Conservation (phyloP, 1,140 invertebrate species). For the Piezodorus guildinii region DNA sequence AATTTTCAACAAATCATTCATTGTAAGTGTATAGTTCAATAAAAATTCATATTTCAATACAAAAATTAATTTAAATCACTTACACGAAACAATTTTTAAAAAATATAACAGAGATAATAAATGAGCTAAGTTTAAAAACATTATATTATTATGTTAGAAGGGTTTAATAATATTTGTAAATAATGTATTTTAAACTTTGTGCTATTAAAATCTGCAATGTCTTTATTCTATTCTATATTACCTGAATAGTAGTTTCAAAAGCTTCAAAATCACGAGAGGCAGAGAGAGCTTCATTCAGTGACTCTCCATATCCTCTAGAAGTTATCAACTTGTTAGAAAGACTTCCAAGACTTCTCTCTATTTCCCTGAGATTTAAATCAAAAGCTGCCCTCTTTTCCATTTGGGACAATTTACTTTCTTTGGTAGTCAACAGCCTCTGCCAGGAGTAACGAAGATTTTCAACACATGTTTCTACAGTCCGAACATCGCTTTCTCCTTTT, state of each 20-base stretch:
- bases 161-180: too few species aligned
- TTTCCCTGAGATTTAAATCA: constrained; percentile 55
- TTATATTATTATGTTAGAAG: too few species aligned
- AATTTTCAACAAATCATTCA: too few species aligned
- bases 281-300: constrained; percentile 51
- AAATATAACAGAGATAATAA: too few species aligned
- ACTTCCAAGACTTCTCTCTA: constrained; percentile 57
- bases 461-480: constrained; percentile 51
- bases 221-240: too few species aligned
- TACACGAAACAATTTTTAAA: too few species aligned
- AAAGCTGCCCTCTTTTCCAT: constrained; percentile 56
- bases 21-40: too few species aligned
- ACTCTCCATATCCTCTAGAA: constrained; percentile 57
- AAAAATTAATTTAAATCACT: too few species aligned
- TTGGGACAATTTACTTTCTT: constrained; percentile 47
- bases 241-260: constrained; percentile 69
- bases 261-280: constrained; percentile 59
- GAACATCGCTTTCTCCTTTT: constrained; percentile 53
- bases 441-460: constrained; percentile 41
- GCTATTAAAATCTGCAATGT: too few species aligned
- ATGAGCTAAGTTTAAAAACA: too few species aligned
- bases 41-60: too few species aligned
- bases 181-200: too few species aligned
- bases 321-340: constrained; percentile 48
- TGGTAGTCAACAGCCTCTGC: constrained; percentile 47